Conservation (phyloP, 2,113 vertebrate species). For the Actenoides hombroni region DNA sequence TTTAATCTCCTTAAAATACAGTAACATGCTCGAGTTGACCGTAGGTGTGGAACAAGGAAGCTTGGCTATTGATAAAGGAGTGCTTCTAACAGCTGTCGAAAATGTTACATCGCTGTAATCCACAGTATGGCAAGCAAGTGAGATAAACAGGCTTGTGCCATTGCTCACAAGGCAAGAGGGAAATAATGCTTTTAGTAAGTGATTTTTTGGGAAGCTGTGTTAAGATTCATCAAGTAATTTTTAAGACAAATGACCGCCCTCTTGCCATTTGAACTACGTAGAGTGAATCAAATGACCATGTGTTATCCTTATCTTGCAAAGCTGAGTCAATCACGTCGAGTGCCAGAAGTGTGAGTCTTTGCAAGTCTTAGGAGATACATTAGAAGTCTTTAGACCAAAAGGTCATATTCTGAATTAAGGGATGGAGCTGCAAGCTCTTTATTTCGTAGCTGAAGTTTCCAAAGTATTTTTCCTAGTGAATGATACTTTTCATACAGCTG, state of each 20-base stretch:
- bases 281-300: neutral
- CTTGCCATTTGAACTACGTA: neutral
- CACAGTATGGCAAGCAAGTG: neutral
- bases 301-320: neutral
- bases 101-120: neutral
- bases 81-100: neutral
- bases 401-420: neutral
- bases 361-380: neutral
- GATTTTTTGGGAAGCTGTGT: neutral
- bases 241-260: neutral
- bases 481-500: neutral
- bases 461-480: neutral
- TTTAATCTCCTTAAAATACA: neutral
- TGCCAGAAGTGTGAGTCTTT: neutral
- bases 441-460: conserved; percentile 5
- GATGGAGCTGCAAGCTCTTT: neutral
- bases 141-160: neutral
- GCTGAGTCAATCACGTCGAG: neutral
- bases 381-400: neutral
- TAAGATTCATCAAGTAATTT: neutral
- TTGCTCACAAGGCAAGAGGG: neutral
- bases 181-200: neutral
- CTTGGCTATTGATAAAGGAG: neutral
- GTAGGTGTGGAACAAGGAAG: neutral
- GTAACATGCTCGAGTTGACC: neutral